A percentile compares a stretch with the other conserved stretches of the same genome.
phyloP scores from a whole-genome alignment of 2,888 invertebrate species.

The Drosophila falleni region DNA sequence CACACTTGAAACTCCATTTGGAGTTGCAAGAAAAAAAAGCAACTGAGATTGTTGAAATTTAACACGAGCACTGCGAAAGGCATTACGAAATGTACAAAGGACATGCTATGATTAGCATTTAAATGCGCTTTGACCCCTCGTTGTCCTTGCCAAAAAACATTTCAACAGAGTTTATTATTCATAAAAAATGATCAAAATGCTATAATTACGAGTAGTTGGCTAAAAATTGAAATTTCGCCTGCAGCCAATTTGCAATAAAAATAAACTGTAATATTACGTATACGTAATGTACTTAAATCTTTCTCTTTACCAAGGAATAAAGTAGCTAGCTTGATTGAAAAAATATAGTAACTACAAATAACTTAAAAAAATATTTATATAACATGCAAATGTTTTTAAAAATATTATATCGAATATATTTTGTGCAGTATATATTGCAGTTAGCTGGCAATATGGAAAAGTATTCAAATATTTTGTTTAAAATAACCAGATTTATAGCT shows the following conservation, averaged over 20 bases:
- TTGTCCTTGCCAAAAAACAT: constrained; percentile 20
- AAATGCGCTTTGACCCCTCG: constrained; percentile 17
- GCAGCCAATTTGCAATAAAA: constrained; percentile 48
- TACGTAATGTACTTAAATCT: constrained; percentile 14
- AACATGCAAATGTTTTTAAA: too few species aligned
- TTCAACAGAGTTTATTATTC: constrained; percentile 17
- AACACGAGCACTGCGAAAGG: constrained; percentile 8
- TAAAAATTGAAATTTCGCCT: constrained; percentile 45
- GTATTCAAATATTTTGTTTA: neutral
- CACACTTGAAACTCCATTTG: constrained; percentile 21
- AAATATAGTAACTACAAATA: too few species aligned
- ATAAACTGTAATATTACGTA: constrained; percentile 16
- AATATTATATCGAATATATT: too few species aligned
- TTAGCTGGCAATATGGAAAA: neutral
- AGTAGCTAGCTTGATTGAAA: too few species aligned
- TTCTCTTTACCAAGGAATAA: neutral
- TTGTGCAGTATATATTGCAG: neutral
- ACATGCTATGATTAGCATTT: constrained; percentile 41
- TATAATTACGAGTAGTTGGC: constrained; percentile 50
- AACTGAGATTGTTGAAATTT: constrained; percentile 23
- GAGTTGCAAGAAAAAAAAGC: constrained; percentile 5
- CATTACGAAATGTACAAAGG: constrained; percentile 25
- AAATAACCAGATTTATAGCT: neutral
- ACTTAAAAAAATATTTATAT: too few species aligned
- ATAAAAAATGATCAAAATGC: constrained; percentile 28